Base-by-base conservation (phyloP, 1,140 invertebrate genomes). In the Piezodorus guildinii region DNA sequence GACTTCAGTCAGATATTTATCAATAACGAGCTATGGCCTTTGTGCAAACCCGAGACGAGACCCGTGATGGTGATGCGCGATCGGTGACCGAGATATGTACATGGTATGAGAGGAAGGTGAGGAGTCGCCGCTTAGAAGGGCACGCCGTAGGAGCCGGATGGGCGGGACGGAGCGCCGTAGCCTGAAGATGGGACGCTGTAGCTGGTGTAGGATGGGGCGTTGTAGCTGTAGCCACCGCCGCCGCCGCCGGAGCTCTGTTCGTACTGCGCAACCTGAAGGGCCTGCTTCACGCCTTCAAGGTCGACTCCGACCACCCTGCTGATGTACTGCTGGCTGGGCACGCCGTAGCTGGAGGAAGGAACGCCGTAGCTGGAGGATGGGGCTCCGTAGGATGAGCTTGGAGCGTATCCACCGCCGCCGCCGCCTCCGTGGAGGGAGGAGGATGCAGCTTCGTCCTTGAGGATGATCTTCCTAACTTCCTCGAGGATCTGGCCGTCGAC, bases 391-490 rank as follows among this genome's bases (percentile, higher is more conserved):
- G 66, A 67, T 60, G 70, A 69, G 56, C 65, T 65, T 3, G 76
- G 75, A 0, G 75, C 76, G 45, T 76, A 76, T 10, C 72, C 67
- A 46, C 73, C 69, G 46, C 76, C 74, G 25, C 75, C 75, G n/a
- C 71, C 69, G 60, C 69, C 69, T 25, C 74, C 76, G 58, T 76
- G 73, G 64, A 73, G 73, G 17, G 74, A 73, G 52, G 76, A 74
- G 27, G 81, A 75, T 65, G 80, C 74, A 65, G 83, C 80, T 75
- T 91, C 88, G 73, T 90, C 86, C 71, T 85, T 87, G 65, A 90
- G 77, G 58, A 90, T 78, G 71, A 90, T 88, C 74, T 88, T 82
- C 68, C 86, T 83, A 69, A 91, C 85, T 73, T 90, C 85, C 72
- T 89, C 86, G 60, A 90, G 77, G 62, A 90, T 80, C 65, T 83